Percentiles rank a stretch among this genome's conserved stretches.
phyloP scores from a whole-genome alignment of 1,140 invertebrate species.

The Tetragnatha versicolor region DNA sequence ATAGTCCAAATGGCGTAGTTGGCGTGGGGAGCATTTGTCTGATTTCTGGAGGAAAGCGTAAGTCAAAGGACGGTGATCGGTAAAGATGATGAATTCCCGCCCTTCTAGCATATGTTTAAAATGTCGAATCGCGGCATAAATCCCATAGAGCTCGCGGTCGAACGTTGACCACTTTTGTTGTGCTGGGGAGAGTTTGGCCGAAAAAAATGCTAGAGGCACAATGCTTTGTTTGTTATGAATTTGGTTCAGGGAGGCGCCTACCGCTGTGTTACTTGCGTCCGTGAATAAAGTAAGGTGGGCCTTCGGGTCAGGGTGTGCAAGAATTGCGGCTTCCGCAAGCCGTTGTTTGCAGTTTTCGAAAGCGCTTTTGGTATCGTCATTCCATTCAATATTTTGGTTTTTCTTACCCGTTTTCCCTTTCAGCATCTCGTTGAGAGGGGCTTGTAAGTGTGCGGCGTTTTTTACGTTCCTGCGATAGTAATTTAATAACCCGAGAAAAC shows the following conservation, averaged over 20 bases:
- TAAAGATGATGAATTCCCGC: constrained; percentile 58
- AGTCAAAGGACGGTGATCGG: constrained; percentile 60
- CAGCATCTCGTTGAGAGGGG: constrained; percentile 33
- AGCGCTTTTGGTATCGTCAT: constrained; percentile 54
- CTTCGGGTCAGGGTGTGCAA: not conserved
- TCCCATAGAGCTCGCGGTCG: constrained; percentile 59
- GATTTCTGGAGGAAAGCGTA: constrained; percentile 55
- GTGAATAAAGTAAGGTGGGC: not conserved
- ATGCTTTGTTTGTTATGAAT: not conserved
- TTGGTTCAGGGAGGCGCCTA: not conserved
- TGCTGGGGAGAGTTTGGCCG: constrained; percentile 18
- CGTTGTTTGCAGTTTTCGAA: constrained; percentile 62
- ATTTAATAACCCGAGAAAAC: too few relatives aligned
- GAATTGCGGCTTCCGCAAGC: constrained; percentile 53
- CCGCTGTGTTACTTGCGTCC: too few relatives aligned
- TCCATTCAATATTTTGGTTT: constrained; percentile 44
- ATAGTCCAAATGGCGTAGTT: constrained; percentile 62
- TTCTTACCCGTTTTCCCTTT: too few relatives aligned
- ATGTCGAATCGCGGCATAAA: constrained; percentile 58
- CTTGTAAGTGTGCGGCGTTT: constrained; percentile 55
- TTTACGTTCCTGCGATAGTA: too few relatives aligned
- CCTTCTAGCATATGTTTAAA: constrained; percentile 61
- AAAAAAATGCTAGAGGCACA: constrained; percentile 55
- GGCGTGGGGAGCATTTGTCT: constrained; percentile 55
- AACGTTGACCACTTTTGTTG: constrained; percentile 56